Evolutionary conservation across 2,888 invertebrate genomes (phyloP), one percentile per base, ranked within the genome.

Genomic region (Embidobia sp.): DNA sequence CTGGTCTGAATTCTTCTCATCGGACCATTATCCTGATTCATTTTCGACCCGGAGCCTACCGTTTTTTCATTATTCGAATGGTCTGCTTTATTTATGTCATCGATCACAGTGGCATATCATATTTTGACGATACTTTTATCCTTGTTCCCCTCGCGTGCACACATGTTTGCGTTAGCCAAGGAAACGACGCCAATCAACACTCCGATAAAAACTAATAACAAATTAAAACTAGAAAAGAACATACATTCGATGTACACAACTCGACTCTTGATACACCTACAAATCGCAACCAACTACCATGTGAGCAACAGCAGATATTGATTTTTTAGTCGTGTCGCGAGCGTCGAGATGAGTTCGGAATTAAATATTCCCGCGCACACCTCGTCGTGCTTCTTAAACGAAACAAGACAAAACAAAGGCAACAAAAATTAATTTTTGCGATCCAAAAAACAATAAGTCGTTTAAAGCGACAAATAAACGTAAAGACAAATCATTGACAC

Each of bases 21-120:
- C 48, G 83, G 69, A 64, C 85, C 86, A 33, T 88, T 87, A 59
- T 88, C 88, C 77, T 85, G 87, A 57, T 88, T 88, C 89, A 89
- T 89, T 64, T 77, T 82, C 22, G 57, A 31, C 19, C 18, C 7
- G 18, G 37, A 40, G 8, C 13, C 11, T 51, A 49, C 16, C 13
- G 8, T 33, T 33, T 19, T 40, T 19, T 46, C 57, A 69, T 59
- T 11, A 27, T 59, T 27, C 6, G 4, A 31, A 46, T 29, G 11
- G 8, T 29, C 7, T 19, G 1, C 35, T 10, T 61, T 31, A 46
- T 35, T 66, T 35, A 35, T 26, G 11, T 26, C 7, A 70, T 70
- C 16, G 59, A 40, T 59, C 19, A 13, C 13, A 29, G 1, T 29
- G 6, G 8, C 35, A 22, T 26, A 19, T 51, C 13, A 26, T 53